A percentile compares a stretch with the other conserved stretches of the same genome.
These are phyloP conservation scores for Callyntrura sp. DNA, from an alignment of 2,888 invertebrate species.

Conservation along the genomic window DNA sequence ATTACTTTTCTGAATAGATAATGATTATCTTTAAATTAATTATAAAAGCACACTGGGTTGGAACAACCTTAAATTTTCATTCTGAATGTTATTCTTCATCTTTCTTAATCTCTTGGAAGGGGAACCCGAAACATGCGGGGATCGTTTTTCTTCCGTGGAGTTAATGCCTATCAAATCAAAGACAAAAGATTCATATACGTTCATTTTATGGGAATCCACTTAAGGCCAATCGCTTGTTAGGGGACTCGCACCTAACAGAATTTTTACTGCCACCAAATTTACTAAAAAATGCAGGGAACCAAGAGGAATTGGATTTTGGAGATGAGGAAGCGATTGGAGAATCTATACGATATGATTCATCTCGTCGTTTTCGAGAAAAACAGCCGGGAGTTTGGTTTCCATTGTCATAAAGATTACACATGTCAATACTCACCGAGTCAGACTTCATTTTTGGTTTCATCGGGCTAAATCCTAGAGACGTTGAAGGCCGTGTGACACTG, in stretches of 20 bases:
- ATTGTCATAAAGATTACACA: slow-evolving; percentile 65
- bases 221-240: slow-evolving; percentile 54
- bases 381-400: slow-evolving; percentile 67
- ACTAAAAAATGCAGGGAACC: slow-evolving; percentile 63
- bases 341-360: slow-evolving; percentile 52
- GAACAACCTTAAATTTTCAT: background rate
- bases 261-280: slow-evolving; percentile 60
- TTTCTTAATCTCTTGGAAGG: slow-evolving; percentile 63
- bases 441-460: slow-evolving; percentile 77
- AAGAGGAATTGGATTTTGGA: slow-evolving; percentile 49
- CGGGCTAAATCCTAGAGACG: slow-evolving; percentile 72
- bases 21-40: slow-evolving; percentile 44
- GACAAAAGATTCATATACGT: slow-evolving; percentile 47
- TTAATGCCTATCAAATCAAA: slow-evolving; percentile 75
- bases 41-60: slow-evolving; percentile 36
- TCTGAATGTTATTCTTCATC: slow-evolving; percentile 38
- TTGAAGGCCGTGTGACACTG: slow-evolving; percentile 40
- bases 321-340: slow-evolving; percentile 60
- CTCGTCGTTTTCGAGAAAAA: slow-evolving; percentile 66
- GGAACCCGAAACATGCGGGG: slow-evolving; percentile 65
- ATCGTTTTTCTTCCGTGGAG: slow-evolving; percentile 66
- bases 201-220: slow-evolving; percentile 42
- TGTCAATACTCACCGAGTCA: slow-evolving; percentile 79
- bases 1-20: slow-evolving; percentile 39
- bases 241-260: slow-evolving; percentile 62